These are phyloP conservation scores for Deroplatys truncata DNA, from an alignment of 2,888 invertebrate genomes.

Conservation along the genomic window DNA sequence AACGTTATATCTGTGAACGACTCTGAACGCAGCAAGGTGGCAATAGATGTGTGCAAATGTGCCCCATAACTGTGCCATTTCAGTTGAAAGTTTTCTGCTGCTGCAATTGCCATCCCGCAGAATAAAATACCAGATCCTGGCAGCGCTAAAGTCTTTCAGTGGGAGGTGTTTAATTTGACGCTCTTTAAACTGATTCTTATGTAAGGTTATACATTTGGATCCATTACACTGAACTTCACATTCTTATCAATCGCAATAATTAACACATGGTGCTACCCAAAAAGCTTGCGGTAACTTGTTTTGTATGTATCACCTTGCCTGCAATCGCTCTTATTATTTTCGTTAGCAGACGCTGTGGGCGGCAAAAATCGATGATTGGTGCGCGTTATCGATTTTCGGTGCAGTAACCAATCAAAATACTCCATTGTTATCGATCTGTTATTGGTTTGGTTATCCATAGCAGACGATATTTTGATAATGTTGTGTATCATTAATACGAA, in stretches of 20 bases:
- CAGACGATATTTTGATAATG: not conserved
- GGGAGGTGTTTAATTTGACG: not conserved
- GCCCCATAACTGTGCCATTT: conserved; percentile 86
- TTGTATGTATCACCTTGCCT: not conserved
- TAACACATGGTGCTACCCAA: not conserved
- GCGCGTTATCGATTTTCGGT: conserved; percentile 33
- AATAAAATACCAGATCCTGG: not conserved
- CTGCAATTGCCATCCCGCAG: conserved; percentile 48
- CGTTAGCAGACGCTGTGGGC: not conserved
- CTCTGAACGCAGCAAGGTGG: conserved; percentile 71
- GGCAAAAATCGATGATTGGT: conserved; percentile 36
- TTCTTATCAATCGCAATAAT: not conserved
- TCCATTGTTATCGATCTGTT: conserved; percentile 24
- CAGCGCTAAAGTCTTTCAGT: not conserved
- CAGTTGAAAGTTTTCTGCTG: conserved; percentile 75
- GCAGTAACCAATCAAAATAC: conserved; percentile 23
- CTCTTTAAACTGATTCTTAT: not conserved
- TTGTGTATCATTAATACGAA: not conserved
- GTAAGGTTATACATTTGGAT: not conserved
- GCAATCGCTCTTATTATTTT: not conserved
- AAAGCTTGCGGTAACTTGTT: not conserved
- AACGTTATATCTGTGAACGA: conserved; percentile 78
- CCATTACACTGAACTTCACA: not conserved
- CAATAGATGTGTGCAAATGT: conserved; percentile 77
- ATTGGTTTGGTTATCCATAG: conserved; percentile 16